These are phyloP conservation scores for Rutilus rutilus DNA, from an alignment of 2,113 vertebrate genomes.

Conservation along the genomic window DNA sequence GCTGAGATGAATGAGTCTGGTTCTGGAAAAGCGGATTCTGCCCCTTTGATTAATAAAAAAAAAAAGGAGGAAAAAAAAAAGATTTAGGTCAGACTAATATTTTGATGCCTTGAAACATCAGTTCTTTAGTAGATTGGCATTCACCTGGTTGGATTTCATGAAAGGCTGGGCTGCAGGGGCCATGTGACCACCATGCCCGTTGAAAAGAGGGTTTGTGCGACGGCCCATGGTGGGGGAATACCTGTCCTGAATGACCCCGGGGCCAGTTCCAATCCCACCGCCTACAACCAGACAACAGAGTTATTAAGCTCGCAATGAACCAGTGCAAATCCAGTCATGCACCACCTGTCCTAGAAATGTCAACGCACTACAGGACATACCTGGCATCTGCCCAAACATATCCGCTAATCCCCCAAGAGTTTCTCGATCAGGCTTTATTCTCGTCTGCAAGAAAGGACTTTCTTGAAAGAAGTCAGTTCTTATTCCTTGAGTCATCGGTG, in stretches of 20 bases:
- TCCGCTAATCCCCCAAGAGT: constrained; percentile 96
- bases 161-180: constrained; percentile 91
- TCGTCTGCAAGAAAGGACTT: constrained; percentile 92
- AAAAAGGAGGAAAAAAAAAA: neutral
- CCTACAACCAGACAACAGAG: constrained; percentile 70
- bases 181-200: constrained; percentile 91
- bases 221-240: constrained; percentile 99
- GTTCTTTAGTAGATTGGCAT: neutral
- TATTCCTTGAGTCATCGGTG: constrained; percentile 92
- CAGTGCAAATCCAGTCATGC: neutral
- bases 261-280: constrained; percentile 96
- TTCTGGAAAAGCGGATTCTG: constrained; percentile 98
- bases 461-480: constrained; percentile 98
- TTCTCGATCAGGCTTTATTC: constrained; percentile 96
- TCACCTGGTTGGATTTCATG: constrained; percentile 93
- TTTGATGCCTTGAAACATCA: neutral
- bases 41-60: constrained; percentile 75
- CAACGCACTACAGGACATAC: constrained; percentile 64
- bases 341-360: neutral
- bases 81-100: neutral
- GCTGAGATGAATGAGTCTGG: constrained; percentile 93
- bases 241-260: constrained; percentile 98
- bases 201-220: constrained; percentile 96
- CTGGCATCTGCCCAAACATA: constrained; percentile 99
- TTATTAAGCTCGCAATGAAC: neutral